Conservation (phyloP, 2,113 vertebrate species). For the Tenrec ecaudatus region DNA sequence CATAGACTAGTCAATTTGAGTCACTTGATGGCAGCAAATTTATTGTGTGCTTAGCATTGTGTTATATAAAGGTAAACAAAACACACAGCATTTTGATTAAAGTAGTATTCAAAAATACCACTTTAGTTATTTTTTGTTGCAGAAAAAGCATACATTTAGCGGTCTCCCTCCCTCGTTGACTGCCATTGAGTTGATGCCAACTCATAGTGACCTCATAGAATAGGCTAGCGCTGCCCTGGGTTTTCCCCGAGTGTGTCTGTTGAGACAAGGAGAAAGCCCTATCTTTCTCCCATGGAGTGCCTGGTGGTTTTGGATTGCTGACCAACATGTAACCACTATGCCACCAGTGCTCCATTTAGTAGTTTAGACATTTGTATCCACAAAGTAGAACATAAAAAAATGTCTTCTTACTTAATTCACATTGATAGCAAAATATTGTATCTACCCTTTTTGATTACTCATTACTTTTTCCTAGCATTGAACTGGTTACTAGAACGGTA, state of each 20-base stretch:
- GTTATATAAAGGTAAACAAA: not conserved
- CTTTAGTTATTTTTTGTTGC: constrained; percentile 6
- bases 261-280: no score
- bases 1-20: not conserved
- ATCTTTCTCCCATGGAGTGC: no score
- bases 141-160: not conserved
- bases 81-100: not conserved
- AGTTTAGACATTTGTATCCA: not conserved
- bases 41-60: not conserved
- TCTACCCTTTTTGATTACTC: not conserved
- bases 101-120: constrained; percentile 1
- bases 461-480: not conserved
- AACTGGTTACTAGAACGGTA: not conserved
- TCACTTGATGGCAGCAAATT: not conserved
- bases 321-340: no score
- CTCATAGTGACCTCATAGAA: no score
- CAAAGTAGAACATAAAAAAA: not conserved
- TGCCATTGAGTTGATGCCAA: no score
- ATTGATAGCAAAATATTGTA: not conserved
- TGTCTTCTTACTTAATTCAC: constrained; percentile 31
- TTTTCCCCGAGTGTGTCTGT: no score
- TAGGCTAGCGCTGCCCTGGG: no score
- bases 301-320: no score
- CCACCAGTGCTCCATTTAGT: no score
- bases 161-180: no score